phyloP scores from a whole-genome alignment of 2,797 vertebrate genomes.

The Sternarchorhynchus goeldii region DNA sequence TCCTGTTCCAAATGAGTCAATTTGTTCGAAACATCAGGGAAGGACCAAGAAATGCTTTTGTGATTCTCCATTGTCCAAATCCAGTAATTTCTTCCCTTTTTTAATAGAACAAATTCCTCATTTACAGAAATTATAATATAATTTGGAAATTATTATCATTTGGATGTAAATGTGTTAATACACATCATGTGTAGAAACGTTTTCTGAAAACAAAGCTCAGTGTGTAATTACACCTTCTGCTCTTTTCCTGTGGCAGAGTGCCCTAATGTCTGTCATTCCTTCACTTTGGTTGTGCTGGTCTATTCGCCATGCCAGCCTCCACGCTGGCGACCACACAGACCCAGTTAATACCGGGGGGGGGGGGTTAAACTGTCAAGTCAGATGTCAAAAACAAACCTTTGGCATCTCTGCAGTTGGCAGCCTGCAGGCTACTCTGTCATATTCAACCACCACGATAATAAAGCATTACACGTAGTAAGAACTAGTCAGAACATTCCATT shows the following conservation, averaged over 20 bases:
- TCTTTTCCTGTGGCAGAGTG: not conserved
- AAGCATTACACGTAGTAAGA: slow-evolving; percentile 42
- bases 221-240: not conserved
- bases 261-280: not conserved
- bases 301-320: not conserved
- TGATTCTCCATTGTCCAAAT: not conserved
- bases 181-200: too few species aligned
- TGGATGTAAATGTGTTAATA: too few species aligned
- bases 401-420: slow-evolving; percentile 32
- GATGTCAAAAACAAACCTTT: slow-evolving; percentile 30
- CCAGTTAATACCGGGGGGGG: not conserved
- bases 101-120: not conserved
- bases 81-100: not conserved
- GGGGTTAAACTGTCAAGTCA: slow-evolving; percentile 32
- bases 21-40: not conserved
- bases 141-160: too few species aligned
- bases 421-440: slow-evolving; percentile 21
- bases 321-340: not conserved
- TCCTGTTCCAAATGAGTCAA: not conserved
- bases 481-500: slow-evolving; percentile 34
- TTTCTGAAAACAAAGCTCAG: not conserved
- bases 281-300: not conserved
- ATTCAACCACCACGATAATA: slow-evolving; percentile 41
- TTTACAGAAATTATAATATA: too few species aligned
- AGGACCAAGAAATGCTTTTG: not conserved